These are phyloP conservation scores for Pterobdella sp. DNA, from an alignment of 2,888 invertebrate genomes.

Conservation along the genomic window DNA sequence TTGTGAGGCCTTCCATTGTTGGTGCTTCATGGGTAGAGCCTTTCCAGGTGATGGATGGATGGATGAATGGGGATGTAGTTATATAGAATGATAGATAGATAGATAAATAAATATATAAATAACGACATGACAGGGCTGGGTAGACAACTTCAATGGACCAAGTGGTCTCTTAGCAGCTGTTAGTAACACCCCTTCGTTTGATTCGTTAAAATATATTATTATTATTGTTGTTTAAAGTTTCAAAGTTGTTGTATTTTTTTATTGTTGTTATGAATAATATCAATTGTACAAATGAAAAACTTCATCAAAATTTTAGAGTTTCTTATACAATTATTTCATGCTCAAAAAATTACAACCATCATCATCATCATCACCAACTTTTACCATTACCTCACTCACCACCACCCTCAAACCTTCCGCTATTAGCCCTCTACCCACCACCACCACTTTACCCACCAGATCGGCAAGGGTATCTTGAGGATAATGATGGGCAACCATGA, in stretches of 20 bases:
- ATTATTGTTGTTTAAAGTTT: not conserved
- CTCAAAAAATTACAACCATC: not conserved
- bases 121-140: conserved; percentile 63
- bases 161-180: conserved; percentile 59
- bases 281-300: not conserved
- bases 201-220: not conserved
- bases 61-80: no score
- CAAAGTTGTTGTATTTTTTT: not conserved
- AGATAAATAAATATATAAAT: not conserved
- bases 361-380: not conserved
- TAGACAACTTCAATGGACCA: conserved; percentile 85
- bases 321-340: not conserved
- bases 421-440: not conserved
- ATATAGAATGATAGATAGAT: not conserved
- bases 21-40: conserved; percentile 59
- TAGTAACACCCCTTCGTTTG: conserved; percentile 31
- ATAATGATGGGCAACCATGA: conserved; percentile 69
- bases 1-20: conserved; percentile 81
- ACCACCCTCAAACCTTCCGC: not conserved
- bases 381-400: not conserved
- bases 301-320: not conserved
- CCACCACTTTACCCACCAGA: conserved; percentile 30
- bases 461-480: conserved; percentile 67
- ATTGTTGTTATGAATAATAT: not conserved
- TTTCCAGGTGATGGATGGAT: conserved; percentile 40